Conservation (phyloP, 1,140 invertebrate species). For the Procambarus virginalis region DNA sequence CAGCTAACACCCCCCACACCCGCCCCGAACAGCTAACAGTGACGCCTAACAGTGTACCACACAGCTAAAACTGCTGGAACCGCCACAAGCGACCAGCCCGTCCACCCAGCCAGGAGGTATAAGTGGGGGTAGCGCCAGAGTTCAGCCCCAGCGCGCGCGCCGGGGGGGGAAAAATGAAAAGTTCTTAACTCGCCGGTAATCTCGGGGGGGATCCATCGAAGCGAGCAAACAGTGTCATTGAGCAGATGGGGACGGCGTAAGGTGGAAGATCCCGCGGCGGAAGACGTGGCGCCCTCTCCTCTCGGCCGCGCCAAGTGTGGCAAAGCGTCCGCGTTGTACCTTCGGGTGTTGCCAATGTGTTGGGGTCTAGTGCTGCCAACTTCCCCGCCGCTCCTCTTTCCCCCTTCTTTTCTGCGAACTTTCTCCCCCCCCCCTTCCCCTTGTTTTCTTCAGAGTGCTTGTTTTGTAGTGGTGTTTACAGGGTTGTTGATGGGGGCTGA, state of each 20-base stretch:
- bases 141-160: background rate
- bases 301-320: conserved; percentile 35
- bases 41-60: too few relatives aligned
- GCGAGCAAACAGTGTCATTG: conserved; percentile 46
- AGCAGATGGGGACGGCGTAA: conserved; percentile 7
- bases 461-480: background rate
- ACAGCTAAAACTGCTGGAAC: too few relatives aligned
- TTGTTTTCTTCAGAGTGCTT: background rate
- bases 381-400: background rate
- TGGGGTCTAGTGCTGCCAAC: conserved; percentile 10
- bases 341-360: conserved; percentile 45
- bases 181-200: conserved; percentile 54
- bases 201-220: conserved; percentile 35
- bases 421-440: too few relatives aligned
- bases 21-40: too few relatives aligned
- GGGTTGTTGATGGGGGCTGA: background rate
- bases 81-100: too few relatives aligned
- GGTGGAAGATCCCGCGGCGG: conserved; percentile 13
- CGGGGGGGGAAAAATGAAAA: conserved; percentile 36
- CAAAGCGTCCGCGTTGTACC: conserved; percentile 31
- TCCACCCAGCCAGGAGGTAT: too few relatives aligned
- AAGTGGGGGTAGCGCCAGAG: background rate
- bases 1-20: too few relatives aligned
- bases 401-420: too few relatives aligned
- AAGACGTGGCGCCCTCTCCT: background rate